These are phyloP conservation scores for Mongoloraphidia duomilia DNA, from an alignment of 2,888 invertebrate species.

Conservation along the genomic window DNA sequence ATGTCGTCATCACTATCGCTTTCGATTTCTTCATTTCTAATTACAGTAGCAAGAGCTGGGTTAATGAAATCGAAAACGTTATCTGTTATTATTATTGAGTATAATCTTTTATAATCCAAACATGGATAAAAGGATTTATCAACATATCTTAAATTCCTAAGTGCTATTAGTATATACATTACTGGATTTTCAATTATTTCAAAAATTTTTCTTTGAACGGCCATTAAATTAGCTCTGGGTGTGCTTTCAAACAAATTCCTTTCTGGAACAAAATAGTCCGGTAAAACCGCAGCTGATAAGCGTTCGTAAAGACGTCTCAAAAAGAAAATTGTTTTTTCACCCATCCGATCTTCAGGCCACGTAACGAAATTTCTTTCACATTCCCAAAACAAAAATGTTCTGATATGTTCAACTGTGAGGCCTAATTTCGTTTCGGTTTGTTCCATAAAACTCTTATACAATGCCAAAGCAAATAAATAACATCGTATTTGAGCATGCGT, in stretches of 20 bases:
- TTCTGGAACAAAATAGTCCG: conserved; percentile 58
- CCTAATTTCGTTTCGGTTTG: conserved; percentile 47
- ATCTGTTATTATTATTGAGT: conserved; percentile 40
- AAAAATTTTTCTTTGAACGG: conserved; percentile 50
- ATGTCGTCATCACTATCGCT: conserved; percentile 15
- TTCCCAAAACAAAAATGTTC: conserved; percentile 62
- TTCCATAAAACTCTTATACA: conserved; percentile 61
- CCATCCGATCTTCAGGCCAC: conserved; percentile 62
- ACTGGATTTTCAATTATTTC: conserved; percentile 57
- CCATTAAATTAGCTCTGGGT: conserved; percentile 43
- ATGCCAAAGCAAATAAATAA: conserved; percentile 48
- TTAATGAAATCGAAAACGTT: conserved; percentile 36
- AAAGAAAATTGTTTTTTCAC: conserved; percentile 48
- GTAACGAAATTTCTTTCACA: conserved; percentile 52
- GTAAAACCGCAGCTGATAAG: conserved; percentile 44
- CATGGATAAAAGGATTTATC: conserved; percentile 47
- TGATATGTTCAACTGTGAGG: conserved; percentile 54
- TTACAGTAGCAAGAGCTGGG: conserved; percentile 24
- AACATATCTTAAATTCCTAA: conserved; percentile 50
- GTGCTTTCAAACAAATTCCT: conserved; percentile 62
- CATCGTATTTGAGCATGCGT: conserved; percentile 56
- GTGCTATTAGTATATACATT: conserved; percentile 50
- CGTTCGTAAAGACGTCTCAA: conserved; percentile 45
- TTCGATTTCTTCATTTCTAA: conserved; percentile 8
- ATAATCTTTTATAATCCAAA: conserved; percentile 42